Evolutionary conservation across 2,797 vertebrate species (phyloP).

Genomic region (Tinamus major): DNA sequence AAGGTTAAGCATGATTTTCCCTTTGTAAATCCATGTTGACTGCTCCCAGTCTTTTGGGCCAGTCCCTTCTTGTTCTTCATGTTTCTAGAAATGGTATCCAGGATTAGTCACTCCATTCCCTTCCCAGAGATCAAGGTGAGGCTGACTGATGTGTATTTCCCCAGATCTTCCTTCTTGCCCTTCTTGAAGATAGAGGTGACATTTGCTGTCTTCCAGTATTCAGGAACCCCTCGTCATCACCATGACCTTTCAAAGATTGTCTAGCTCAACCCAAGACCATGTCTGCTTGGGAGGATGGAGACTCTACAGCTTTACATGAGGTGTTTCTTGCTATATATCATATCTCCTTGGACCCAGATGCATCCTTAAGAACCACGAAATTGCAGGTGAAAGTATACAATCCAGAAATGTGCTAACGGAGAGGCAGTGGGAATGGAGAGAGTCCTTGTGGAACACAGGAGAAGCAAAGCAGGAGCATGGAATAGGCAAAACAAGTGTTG

Average conservation of each 20-base stretch:
- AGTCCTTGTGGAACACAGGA: fast-evolving
- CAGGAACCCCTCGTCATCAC: fast-evolving
- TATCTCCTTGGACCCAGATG: background rate
- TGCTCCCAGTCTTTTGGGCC: background rate
- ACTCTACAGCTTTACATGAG: background rate
- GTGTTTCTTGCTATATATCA: background rate
- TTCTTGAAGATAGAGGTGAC: background rate
- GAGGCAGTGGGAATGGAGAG: fast-evolving
- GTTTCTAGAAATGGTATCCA: background rate
- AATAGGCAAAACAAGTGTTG: background rate
- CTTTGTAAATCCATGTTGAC: background rate
- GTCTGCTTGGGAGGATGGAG: background rate
- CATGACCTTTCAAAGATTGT: background rate
- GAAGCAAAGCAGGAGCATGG: background rate
- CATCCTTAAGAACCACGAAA: background rate
- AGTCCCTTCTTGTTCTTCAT: background rate
- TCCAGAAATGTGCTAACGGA: background rate
- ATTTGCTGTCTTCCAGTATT: background rate
- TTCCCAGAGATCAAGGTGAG: background rate
- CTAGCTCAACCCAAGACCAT: background rate
- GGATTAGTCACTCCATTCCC: background rate
- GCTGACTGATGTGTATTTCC: background rate
- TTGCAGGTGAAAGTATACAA: background rate
- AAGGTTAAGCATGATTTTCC: background rate
- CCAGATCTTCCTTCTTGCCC: background rate